Evolutionary conservation across 2,888 invertebrate genomes (phyloP).

Genomic region (Elgonia sp.): DNA sequence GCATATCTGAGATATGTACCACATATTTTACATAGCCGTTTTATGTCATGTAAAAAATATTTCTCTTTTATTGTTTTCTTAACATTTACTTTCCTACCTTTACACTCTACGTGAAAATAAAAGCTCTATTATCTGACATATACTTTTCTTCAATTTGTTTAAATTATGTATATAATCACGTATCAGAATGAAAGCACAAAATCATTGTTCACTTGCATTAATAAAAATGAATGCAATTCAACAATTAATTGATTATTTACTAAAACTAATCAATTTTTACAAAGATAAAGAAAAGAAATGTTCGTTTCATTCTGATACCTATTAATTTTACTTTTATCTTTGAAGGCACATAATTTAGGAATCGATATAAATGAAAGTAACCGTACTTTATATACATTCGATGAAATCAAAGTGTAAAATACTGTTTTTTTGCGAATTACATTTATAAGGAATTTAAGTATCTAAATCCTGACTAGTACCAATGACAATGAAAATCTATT

Average conservation of each 20-base stretch:
- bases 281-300: conserved; percentile 6
- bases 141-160: conserved; percentile 6
- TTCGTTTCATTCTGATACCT: conserved; percentile 27
- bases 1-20: conserved; percentile 72
- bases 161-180: background rate
- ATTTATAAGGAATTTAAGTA: conserved; percentile 32
- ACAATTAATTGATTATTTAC: background rate
- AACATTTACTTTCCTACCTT: conserved; percentile 40
- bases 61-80: conserved; percentile 54
- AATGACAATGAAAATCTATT: conserved; percentile 21
- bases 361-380: conserved; percentile 49
- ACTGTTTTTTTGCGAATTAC: conserved; percentile 2
- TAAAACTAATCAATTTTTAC: conserved; percentile 20
- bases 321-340: conserved; percentile 32
- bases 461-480: conserved; percentile 49
- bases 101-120: conserved; percentile 56
- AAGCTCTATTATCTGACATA: conserved; percentile 25
- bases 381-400: conserved; percentile 9
- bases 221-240: conserved; percentile 12
- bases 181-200: background rate
- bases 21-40: conserved; percentile 48
- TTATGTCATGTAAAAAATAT: conserved; percentile 72
- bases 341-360: conserved; percentile 68
- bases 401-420: background rate
- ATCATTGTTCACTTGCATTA: background rate